Percentiles rank a stretch among this genome's conserved stretches.
These are phyloP conservation scores for Cosmia pyralina DNA, from an alignment of 2,888 invertebrate species.

Conservation along the genomic window DNA sequence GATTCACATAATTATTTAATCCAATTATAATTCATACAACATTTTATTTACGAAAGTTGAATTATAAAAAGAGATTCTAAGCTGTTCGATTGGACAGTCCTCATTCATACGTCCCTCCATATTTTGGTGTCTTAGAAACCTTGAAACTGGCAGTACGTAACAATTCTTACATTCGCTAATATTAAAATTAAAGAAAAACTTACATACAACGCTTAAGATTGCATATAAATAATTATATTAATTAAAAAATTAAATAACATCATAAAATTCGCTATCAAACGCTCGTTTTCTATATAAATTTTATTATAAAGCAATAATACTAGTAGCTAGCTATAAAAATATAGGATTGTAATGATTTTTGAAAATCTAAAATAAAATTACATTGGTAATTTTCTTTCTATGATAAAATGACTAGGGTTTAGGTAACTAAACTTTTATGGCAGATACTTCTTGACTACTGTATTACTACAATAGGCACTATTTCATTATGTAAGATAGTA, in stretches of 20 bases:
- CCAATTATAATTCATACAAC: conserved; percentile 44
- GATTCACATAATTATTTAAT: conserved; percentile 51
- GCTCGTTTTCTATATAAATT: conserved; percentile 77
- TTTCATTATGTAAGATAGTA: neutral
- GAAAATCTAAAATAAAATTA: conserved; percentile 12
- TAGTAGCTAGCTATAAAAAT: conserved; percentile 68
- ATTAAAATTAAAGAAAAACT: conserved; percentile 70
- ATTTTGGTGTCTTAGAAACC: conserved; percentile 85
- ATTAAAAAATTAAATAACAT: conserved; percentile 75
- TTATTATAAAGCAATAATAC: conserved; percentile 73
- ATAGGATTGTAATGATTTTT: conserved; percentile 70
- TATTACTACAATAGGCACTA: conserved; percentile 38
- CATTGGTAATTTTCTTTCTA: neutral
- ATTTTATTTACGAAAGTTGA: conserved; percentile 46
- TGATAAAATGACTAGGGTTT: conserved; percentile 40
- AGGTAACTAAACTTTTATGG: conserved; percentile 25
- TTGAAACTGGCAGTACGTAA: conserved; percentile 87
- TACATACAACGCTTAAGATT: conserved; percentile 75
- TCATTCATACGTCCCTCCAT: conserved; percentile 75
- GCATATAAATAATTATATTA: conserved; percentile 75
- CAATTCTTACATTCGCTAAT: conserved; percentile 78
- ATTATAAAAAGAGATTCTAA: conserved; percentile 64
- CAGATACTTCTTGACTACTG: conserved; percentile 15
- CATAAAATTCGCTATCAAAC: conserved; percentile 82
- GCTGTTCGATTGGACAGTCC: conserved; percentile 73